phyloP scores from a whole-genome alignment of 2,113 vertebrate species.

The Toxostoma redivivum region DNA sequence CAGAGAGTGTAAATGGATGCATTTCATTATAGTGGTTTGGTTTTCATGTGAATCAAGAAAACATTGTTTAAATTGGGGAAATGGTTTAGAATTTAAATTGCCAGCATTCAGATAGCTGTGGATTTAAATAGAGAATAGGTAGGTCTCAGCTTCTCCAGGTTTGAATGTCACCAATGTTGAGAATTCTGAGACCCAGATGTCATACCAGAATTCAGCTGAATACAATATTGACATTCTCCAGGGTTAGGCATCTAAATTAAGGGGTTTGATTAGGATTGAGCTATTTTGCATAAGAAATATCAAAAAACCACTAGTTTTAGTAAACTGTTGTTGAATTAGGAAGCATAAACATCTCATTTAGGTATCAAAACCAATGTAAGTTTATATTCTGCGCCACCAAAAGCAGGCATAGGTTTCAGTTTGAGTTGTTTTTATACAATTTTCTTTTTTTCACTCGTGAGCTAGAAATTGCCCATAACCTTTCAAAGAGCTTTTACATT shows the following conservation, averaged over 20 bases:
- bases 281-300: background rate
- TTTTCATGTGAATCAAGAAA: background rate
- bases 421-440: background rate
- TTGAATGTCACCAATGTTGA: background rate
- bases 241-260: background rate
- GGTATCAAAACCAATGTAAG: background rate
- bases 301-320: background rate
- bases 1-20: background rate
- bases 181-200: background rate
- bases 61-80: background rate
- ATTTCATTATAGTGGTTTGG: background rate
- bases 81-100: background rate
- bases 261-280: background rate
- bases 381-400: background rate
- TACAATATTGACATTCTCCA: background rate
- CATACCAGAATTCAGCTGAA: background rate
- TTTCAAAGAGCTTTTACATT: background rate
- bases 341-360: background rate
- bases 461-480: background rate
- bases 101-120: background rate
- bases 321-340: background rate
- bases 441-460: background rate
- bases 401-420: background rate
- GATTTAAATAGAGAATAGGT: background rate
- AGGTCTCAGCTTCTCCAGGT: background rate